A percentile compares a stretch with the other conserved stretches of the same genome.
Evolutionary conservation across 2,113 vertebrate genomes (phyloP).

Genomic region (Polypterus senegalus): DNA sequence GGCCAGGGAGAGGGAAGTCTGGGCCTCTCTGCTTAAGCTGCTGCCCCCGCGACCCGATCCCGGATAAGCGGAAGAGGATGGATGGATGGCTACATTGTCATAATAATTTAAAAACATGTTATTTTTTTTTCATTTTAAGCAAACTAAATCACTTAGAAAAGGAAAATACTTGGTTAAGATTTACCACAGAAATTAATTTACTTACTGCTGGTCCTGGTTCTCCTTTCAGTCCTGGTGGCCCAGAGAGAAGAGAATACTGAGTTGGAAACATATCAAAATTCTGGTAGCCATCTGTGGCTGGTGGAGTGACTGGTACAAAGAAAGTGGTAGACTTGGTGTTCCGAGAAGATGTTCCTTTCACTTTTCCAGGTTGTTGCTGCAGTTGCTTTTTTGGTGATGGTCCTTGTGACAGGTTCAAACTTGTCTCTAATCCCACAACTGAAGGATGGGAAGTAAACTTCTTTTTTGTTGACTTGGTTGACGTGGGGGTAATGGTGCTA

Average conservation of each 20-base stretch:
- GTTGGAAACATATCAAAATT: constrained; percentile 65
- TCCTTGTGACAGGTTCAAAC: constrained; percentile 9
- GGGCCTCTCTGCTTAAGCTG: not conserved
- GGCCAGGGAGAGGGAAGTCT: too few species aligned
- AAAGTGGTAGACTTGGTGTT: constrained; percentile 31
- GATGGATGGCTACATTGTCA: not conserved
- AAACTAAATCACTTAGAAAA: not conserved
- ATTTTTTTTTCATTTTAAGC: not conserved
- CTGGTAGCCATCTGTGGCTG: constrained; percentile 57
- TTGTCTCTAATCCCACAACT: constrained; percentile 17
- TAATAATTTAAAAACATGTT: not conserved
- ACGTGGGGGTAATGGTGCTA: constrained; percentile 19
- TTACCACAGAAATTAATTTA: constrained; percentile 7
- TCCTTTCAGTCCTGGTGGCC: constrained; percentile 71
- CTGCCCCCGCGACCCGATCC: not conserved
- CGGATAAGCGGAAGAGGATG: not conserved
- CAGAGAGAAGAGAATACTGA: constrained; percentile 55
- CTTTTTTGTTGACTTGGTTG: constrained; percentile 20
- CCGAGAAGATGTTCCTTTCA: constrained; percentile 23
- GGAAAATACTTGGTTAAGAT: not conserved
- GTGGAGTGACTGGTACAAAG: constrained; percentile 41
- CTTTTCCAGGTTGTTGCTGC: constrained; percentile 22
- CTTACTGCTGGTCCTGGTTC: constrained; percentile 76
- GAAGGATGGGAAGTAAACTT: constrained; percentile 10
- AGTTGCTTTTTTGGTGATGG: constrained; percentile 20